A percentile compares a stretch with the other conserved stretches of the same genome.
Conservation (phyloP, 2,113 vertebrate species). For the Tringa solitaria region DNA sequence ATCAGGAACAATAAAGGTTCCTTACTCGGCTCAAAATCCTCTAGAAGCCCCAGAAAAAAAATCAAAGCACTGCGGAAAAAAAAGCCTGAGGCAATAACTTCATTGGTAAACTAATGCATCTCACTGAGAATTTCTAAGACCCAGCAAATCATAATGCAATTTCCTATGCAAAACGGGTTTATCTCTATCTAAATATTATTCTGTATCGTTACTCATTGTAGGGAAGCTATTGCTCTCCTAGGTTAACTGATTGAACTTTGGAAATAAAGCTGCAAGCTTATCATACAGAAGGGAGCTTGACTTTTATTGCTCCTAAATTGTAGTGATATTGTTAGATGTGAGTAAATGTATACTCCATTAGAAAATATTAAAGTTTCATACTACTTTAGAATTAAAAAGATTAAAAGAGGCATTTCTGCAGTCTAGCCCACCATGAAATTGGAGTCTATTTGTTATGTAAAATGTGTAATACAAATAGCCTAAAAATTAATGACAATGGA, state of each 20-base stretch:
- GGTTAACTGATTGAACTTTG: constrained; percentile 78
- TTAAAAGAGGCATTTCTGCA: constrained; percentile 63
- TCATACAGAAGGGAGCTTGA: constrained; percentile 47
- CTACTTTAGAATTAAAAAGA: constrained; percentile 68
- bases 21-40: constrained; percentile 51
- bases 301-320: constrained; percentile 68
- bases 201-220: constrained; percentile 67
- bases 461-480: constrained; percentile 58
- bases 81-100: constrained; percentile 61
- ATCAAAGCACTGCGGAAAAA: constrained; percentile 56
- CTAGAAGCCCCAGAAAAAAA: constrained; percentile 11
- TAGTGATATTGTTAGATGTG: constrained; percentile 64
- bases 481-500: constrained; percentile 47
- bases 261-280: constrained; percentile 69
- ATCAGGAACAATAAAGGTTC: neutral
- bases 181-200: constrained; percentile 73
- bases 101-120: constrained; percentile 67
- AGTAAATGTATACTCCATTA: constrained; percentile 65
- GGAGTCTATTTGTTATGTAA: constrained; percentile 63
- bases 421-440: constrained; percentile 69
- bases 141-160: constrained; percentile 62
- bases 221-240: constrained; percentile 69
- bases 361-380: constrained; percentile 70
- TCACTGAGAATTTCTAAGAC: constrained; percentile 53
- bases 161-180: constrained; percentile 76